phyloP scores from a whole-genome alignment of 2,888 invertebrate species.

The Crematogaster levior region DNA sequence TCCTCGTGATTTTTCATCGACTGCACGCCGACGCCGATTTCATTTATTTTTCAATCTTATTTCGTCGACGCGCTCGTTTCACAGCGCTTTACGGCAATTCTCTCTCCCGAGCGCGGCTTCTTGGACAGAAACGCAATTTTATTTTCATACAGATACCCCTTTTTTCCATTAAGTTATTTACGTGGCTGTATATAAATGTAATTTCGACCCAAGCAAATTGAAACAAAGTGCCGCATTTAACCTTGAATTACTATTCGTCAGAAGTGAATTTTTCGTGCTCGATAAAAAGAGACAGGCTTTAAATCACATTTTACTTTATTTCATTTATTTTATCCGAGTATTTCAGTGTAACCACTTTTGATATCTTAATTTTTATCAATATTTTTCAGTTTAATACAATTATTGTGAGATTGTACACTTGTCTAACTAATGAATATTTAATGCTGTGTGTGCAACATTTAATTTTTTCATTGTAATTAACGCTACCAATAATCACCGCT shows the following conservation, averaged over 20 bases:
- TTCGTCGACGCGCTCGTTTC: slow-evolving; percentile 29
- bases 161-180: slow-evolving; percentile 30
- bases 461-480: slow-evolving; percentile 18
- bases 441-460: not conserved
- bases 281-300: not conserved
- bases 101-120: not conserved
- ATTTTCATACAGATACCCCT: slow-evolving; percentile 31
- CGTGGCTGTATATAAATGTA: slow-evolving; percentile 8
- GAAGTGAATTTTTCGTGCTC: not conserved
- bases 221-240: slow-evolving; percentile 6
- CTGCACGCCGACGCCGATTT: slow-evolving; percentile 25
- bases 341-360: not conserved
- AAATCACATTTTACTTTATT: not conserved
- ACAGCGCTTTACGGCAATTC: slow-evolving; percentile 6
- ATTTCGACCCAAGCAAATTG: slow-evolving; percentile 19
- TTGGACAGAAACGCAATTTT: slow-evolving; percentile 34
- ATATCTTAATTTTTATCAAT: not conserved
- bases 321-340: not conserved
- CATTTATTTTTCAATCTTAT: slow-evolving; percentile 49
- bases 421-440: slow-evolving; percentile 1
- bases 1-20: slow-evolving; percentile 47
- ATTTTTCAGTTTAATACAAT: slow-evolving; percentile 17
- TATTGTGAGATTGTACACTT: not conserved
- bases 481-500: not conserved
- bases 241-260: slow-evolving; percentile 1